phyloP scores from a whole-genome alignment of 2,888 invertebrate genomes.

The Phalangium opilio region DNA sequence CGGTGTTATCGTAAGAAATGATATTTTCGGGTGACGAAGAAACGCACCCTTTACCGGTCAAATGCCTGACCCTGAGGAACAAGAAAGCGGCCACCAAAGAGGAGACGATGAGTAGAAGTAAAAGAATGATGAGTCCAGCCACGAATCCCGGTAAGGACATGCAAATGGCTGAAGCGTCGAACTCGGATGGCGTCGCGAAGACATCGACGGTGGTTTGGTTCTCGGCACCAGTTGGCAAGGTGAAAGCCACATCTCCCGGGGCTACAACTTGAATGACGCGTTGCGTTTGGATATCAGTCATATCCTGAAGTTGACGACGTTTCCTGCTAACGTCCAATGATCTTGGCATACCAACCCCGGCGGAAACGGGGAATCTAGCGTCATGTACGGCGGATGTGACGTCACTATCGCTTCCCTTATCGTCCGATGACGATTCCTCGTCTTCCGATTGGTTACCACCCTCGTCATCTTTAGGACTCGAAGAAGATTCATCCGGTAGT shows the following conservation, averaged over 20 bases:
- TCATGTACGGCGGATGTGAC: conserved; percentile 10
- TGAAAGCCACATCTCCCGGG: conserved; percentile 39
- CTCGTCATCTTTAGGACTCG: background rate
- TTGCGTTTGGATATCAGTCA: conserved; percentile 39
- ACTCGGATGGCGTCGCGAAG: conserved; percentile 27
- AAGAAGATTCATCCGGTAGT: conserved; percentile 4
- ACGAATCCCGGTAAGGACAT: conserved; percentile 89
- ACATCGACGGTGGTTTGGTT: conserved; percentile 58
- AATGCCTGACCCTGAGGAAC: conserved; percentile 62
- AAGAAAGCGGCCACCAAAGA: conserved; percentile 82
- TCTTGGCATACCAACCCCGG: conserved; percentile 55
- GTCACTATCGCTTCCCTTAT: conserved; percentile 9
- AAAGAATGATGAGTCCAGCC: conserved; percentile 74
- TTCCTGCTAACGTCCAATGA: conserved; percentile 58
- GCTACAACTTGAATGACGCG: conserved; percentile 35
- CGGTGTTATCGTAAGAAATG: conserved; percentile 14
- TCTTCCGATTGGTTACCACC: no score
- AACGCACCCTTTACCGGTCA: conserved; percentile 8
- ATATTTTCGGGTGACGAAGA: conserved; percentile 8
- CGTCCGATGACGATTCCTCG: conserved; percentile 6
- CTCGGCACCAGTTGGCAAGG: conserved; percentile 48
- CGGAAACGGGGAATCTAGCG: conserved; percentile 25
- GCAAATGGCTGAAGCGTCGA: conserved; percentile 68
- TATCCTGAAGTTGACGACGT: conserved; percentile 38
- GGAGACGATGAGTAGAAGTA: conserved; percentile 72